Base-by-base conservation (phyloP, 2,113 vertebrate species). In the Microcebus griseorufus region DNA sequence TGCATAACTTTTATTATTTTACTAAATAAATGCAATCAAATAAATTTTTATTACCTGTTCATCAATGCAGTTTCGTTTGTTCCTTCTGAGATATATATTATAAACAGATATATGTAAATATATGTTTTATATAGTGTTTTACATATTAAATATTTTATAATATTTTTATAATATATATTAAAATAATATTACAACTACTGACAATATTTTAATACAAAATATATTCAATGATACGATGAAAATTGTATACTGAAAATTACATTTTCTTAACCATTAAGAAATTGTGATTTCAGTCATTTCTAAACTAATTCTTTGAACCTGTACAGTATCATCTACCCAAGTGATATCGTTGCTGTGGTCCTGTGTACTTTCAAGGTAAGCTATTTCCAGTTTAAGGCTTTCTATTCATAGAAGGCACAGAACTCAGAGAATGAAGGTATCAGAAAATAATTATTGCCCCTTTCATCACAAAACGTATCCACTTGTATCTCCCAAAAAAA, bases 281-380 rank as follows among this genome's bases (percentile, higher is more conserved):
- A 32, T 32, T 11, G 29, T 3, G 45, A 42, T 25, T 4, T 45
- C 27, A 11, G 48, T 32, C 53, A 23, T 78, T 76, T 45, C 6
- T 55, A 10, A 37, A 29, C 32, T 48, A 60, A 34, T 29, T 55
- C 25, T 5, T 69, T 58, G 6, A 12, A 29, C 4, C 11, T 91
- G 5, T 45, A 3, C 9, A 2, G 4, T 3, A n/a, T 25, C 13
- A 27, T 70, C 51, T 9, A 11, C 3, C 0, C 4, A 64, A 16
- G 1, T 34, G 4, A 32, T 67, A 37, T 6, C 25, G 27, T 48
- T 42, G 22, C 25, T 10, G 23, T 73, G 13, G 39, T 42, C 70
- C 70, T 42, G 17, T 23, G 17, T 48, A 32, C 4, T 75, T 79
- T 67, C 6, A 27, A 16, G 5, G 34, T 32, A 20, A 16, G 3